Conservation (phyloP, 2,888 invertebrate genomes). For the Chelonus formosanus region DNA sequence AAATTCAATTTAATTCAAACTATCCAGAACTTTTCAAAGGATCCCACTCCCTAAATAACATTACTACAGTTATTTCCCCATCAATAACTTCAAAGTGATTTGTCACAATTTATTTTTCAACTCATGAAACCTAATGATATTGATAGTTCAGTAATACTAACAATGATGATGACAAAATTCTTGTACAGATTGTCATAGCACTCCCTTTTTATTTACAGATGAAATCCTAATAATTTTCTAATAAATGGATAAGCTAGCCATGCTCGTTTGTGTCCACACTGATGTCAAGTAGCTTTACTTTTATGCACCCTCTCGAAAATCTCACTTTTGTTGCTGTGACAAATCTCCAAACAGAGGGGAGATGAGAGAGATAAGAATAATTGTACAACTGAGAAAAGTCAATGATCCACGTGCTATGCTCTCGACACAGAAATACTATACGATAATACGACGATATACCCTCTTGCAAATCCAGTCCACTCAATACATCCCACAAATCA, state of each 20-base stretch:
- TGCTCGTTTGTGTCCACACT: neutral
- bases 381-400: neutral
- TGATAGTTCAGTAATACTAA: too few species aligned
- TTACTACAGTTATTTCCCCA: too few species aligned
- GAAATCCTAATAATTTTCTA: too few species aligned
- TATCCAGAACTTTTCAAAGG: too few species aligned
- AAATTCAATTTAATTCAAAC: constrained; percentile 30
- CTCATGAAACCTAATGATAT: too few species aligned
- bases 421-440: neutral
- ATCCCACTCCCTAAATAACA: too few species aligned
- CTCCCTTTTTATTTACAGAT: constrained; percentile 2
- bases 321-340: constrained; percentile 48
- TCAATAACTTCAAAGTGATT: too few species aligned
- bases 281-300: constrained; percentile 28
- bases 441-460: constrained; percentile 10
- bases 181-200: too few species aligned
- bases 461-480: constrained; percentile 22
- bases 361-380: constrained; percentile 9
- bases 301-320: constrained; percentile 25
- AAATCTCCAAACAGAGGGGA: constrained; percentile 51
- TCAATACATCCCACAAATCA: constrained; percentile 49
- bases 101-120: too few species aligned
- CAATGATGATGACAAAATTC: too few species aligned
- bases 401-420: constrained; percentile 30
- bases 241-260: too few species aligned